phyloP scores from a whole-genome alignment of 2,113 vertebrate genomes.

The Tupaia chinensis region DNA sequence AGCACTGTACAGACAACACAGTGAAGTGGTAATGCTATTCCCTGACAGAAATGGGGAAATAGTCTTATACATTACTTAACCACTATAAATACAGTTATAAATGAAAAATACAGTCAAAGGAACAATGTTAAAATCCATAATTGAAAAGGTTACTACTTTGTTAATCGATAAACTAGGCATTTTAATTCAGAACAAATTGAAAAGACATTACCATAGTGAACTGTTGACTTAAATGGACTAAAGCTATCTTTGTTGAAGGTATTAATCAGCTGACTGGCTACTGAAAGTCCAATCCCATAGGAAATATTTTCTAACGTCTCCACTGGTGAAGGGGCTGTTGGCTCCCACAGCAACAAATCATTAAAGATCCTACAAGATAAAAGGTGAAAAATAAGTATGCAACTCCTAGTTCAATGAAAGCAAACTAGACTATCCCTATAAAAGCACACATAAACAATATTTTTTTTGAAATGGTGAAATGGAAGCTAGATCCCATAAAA shows the following conservation, averaged over 20 bases:
- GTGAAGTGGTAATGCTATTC: not conserved
- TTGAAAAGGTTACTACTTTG: not conserved
- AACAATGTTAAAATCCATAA: constrained; percentile 37
- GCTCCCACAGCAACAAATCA: constrained; percentile 97
- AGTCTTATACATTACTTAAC: not conserved
- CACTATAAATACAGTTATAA: constrained; percentile 29
- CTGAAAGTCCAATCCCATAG: constrained; percentile 96
- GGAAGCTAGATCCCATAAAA: constrained; percentile 4
- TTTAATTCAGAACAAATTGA: constrained; percentile 63
- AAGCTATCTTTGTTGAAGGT: constrained; percentile 97
- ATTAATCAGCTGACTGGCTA: constrained; percentile 97
- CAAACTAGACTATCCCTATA: constrained; percentile 27
- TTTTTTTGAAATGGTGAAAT: not conserved
- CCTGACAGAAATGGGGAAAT: not conserved
- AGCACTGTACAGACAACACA: not conserved
- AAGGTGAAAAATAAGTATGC: not conserved
- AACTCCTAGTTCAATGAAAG: not conserved
- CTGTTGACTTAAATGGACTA: constrained; percentile 93
- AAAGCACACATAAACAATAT: not conserved
- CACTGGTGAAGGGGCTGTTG: constrained; percentile 98
- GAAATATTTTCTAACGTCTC: constrained; percentile 98
- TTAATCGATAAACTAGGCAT: not conserved
- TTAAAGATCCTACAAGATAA: constrained; percentile 95
- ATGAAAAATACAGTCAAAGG: constrained; percentile 9
- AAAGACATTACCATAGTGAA: constrained; percentile 92